These are phyloP conservation scores for Cenopis cana DNA, from an alignment of 2,888 invertebrate species.

Conservation along the genomic window DNA sequence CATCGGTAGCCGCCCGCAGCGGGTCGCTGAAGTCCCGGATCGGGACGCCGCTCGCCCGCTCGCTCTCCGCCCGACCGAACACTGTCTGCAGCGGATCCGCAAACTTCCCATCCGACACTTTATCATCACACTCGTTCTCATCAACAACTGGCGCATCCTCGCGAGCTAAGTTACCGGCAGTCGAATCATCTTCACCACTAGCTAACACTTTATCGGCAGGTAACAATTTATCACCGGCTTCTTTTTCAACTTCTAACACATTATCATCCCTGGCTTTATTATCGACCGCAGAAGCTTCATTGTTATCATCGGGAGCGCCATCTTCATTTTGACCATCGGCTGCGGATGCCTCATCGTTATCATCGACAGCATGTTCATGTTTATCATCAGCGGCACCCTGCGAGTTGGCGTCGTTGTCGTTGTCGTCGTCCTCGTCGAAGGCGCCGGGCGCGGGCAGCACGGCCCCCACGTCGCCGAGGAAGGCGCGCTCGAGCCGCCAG, in stretches of 20 bases:
- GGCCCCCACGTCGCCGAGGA: slow-evolving; percentile 93
- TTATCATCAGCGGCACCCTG: slow-evolving; percentile 6
- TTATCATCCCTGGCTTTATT: slow-evolving; percentile 32
- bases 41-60: slow-evolving; percentile 79
- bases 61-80: slow-evolving; percentile 67
- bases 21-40: slow-evolving; percentile 94
- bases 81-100: slow-evolving; percentile 60
- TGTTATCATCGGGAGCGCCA: slow-evolving; percentile 45
- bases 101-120: slow-evolving; percentile 8
- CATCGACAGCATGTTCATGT: slow-evolving; percentile 45
- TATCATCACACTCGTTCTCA: slow-evolving; percentile 4
- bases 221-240: background rate
- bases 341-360: slow-evolving; percentile 19
- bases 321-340: slow-evolving; percentile 47
- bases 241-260: background rate
- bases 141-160: slow-evolving; percentile 22
- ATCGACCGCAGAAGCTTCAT: background rate
- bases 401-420: slow-evolving; percentile 46
- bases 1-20: slow-evolving; percentile 82
- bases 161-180: too few relatives aligned
- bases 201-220: background rate
- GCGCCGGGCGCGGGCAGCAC: slow-evolving; percentile 75
- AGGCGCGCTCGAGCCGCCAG: slow-evolving; percentile 96
- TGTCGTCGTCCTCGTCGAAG: slow-evolving; percentile 65
- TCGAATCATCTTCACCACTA: background rate